Percentiles rank a stretch among this genome's conserved stretches.
phyloP scores from a whole-genome alignment of 2,888 invertebrate species.

The Ectropis crepuscularia region DNA sequence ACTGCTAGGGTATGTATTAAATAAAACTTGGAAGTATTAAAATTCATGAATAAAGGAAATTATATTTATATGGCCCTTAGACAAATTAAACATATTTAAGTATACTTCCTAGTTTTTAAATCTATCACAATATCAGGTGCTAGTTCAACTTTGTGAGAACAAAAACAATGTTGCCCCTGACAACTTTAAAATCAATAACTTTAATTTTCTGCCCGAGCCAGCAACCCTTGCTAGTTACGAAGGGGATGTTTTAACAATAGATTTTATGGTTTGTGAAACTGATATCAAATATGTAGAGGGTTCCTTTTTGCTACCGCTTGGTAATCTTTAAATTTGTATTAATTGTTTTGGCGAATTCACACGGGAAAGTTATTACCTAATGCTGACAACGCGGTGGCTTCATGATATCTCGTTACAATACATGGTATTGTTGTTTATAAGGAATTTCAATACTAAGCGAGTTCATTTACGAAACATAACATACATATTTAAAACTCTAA shows the following conservation, averaged over 20 bases:
- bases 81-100: too few relatives aligned
- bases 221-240: slow-evolving; percentile 38
- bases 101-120: too few relatives aligned
- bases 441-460: too few relatives aligned
- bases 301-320: slow-evolving; percentile 36
- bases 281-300: slow-evolving; percentile 48
- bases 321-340: slow-evolving; percentile 30
- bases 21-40: too few relatives aligned
- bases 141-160: neutral
- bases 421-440: too few relatives aligned
- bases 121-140: neutral
- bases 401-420: too few relatives aligned
- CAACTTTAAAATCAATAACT: slow-evolving; percentile 38
- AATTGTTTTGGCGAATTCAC: slow-evolving; percentile 11
- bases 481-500: too few relatives aligned
- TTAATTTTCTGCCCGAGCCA: slow-evolving; percentile 23
- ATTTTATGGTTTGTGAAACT: slow-evolving; percentile 68
- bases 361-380: neutral
- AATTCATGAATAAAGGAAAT: too few relatives aligned
- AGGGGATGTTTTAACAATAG: slow-evolving; percentile 47
- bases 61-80: too few relatives aligned
- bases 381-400: too few relatives aligned
- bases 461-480: too few relatives aligned
- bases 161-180: slow-evolving; percentile 15
- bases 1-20: too few relatives aligned